Percentiles rank a stretch among this genome's conserved stretches.
These are phyloP conservation scores for Corynorhinus townsendii DNA, from an alignment of 2,113 vertebrate species.

Conservation along the genomic window DNA sequence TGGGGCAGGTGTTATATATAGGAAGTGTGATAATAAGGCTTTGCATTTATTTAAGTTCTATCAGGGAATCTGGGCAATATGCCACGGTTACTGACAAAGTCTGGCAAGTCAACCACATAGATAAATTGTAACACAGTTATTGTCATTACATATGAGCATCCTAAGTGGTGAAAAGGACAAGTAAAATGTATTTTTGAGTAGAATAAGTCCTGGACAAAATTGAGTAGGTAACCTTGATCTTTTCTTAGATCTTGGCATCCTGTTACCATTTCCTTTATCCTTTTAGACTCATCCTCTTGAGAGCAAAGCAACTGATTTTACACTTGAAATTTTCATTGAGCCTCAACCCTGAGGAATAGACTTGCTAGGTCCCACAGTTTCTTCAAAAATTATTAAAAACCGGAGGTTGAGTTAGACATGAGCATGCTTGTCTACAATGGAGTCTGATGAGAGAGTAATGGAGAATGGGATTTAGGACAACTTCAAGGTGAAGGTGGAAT, in stretches of 20 bases:
- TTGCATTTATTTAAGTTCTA: constrained; percentile 47
- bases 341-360: not conserved
- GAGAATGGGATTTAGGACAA: not conserved
- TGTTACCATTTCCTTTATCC: not conserved
- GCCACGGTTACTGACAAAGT: not conserved
- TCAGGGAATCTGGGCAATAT: not conserved
- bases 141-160: not conserved
- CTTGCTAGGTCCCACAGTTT: not conserved
- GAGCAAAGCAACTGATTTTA: not conserved
- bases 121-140: not conserved
- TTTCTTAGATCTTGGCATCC: not conserved
- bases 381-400: not conserved
- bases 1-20: constrained; percentile 36
- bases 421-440: not conserved
- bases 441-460: not conserved
- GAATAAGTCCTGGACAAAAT: not conserved
- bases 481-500: not conserved
- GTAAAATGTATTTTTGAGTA: not conserved
- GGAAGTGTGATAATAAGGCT: constrained; percentile 45
- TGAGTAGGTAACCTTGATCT: not conserved
- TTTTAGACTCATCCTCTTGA: not conserved
- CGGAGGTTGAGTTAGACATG: not conserved
- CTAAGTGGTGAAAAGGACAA: constrained; percentile 13
- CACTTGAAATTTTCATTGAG: not conserved
- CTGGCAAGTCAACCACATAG: not conserved